Evolutionary conservation across 2,113 vertebrate genomes (phyloP).

Genomic region (Blennius ocellaris): DNA sequence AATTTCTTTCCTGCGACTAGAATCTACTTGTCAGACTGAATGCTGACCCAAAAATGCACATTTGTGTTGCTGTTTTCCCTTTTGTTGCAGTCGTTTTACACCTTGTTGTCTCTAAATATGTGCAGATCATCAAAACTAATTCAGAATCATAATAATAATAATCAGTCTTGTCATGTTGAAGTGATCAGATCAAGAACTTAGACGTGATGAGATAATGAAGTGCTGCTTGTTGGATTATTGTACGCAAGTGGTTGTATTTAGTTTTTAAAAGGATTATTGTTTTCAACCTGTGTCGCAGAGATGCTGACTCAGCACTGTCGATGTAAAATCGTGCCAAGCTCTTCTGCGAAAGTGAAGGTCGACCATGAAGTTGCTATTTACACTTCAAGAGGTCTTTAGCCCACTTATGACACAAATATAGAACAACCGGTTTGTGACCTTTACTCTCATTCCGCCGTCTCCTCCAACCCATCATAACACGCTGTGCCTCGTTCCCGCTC

Average conservation of each 20-base stretch:
- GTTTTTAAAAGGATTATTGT: not conserved
- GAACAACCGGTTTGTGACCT: not conserved
- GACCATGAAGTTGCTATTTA: not conserved
- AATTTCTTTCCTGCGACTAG: constrained; percentile 45
- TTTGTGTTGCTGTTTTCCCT: not conserved
- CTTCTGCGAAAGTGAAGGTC: not conserved
- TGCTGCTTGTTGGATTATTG: not conserved
- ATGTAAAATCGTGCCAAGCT: not conserved
- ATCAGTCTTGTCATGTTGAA: not conserved
- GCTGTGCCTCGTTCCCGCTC: constrained; percentile 40
- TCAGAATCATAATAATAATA: not conserved
- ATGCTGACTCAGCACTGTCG: not conserved
- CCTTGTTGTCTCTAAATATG: not conserved
- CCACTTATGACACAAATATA: not conserved
- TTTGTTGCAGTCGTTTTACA: not conserved
- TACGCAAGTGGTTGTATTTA: not conserved
- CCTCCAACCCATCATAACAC: constrained; percentile 17
- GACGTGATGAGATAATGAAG: not conserved
- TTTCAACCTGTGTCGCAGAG: not conserved
- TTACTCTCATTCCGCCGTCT: constrained; percentile 3
- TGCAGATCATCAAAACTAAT: not conserved
- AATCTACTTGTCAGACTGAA: constrained; percentile 24
- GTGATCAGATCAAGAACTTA: not conserved
- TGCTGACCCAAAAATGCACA: not conserved
- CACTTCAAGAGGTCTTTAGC: constrained; percentile 11